Base-by-base conservation (phyloP, 2,797 vertebrate genomes). In the Syngnathus rostellatus region DNA sequence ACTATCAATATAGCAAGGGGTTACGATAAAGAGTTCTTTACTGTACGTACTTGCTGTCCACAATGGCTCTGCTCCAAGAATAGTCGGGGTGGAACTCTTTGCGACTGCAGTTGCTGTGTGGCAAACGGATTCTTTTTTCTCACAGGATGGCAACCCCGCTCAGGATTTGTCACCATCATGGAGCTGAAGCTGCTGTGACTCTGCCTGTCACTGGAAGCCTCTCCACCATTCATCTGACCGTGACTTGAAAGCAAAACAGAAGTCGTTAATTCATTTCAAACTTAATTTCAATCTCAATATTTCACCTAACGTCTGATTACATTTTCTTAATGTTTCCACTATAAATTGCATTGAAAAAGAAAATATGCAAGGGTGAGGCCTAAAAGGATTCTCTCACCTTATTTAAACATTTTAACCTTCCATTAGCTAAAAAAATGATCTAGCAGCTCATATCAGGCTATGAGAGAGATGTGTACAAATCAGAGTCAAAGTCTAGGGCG, bases 81-180 rank as follows among this genome's bases (percentile, higher is more conserved):
- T 62, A 92, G 92, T 62, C 43, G 87, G 63, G 93, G 91, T 81
- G 92, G 92, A 67, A 89, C 86, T 70, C 92, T 93, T 75, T 97
- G 95, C 70, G 95, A 93, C 71, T 95, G 93, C 37, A 95, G 92
- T 37, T 95, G 92, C 78, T 94, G 94, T 75, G 93, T 91, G 62
- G 94, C 93, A 75, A 94, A 94, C 79, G 93, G 93, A 65, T 95
- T 90, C 68, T 89, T 93, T 64, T 89, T 90, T 0, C 89, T 77
- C 0, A 85, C 74, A 68, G 91, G 78, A 64, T 89, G 86, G 64
- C 84, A 78, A 66, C 31, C 86, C 55, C 86, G 88, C 67, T 87
- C 87, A n/a, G 89, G 86, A 0, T 68, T 84, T 62, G 81, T 73
- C 41, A 68, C 85, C 1, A 85, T 84, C 50, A 84, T 76, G 66